Evolutionary conservation across 2,888 invertebrate species (phyloP).

Genomic region (Therioaphis trifolii): DNA sequence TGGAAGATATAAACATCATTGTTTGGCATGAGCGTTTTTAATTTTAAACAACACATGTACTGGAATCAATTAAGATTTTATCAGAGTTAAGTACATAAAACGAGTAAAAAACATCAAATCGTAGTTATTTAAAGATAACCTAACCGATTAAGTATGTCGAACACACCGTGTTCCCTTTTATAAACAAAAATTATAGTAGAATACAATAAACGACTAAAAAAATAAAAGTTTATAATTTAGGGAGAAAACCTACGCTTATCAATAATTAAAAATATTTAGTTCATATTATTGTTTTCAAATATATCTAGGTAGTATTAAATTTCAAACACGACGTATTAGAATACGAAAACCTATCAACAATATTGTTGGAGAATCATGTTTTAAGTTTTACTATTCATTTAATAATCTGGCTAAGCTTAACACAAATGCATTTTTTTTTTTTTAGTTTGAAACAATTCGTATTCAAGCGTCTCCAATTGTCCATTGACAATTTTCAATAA

Average conservation of each 20-base stretch:
- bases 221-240: too few relatives aligned
- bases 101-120: not conserved
- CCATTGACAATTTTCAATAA: not conserved
- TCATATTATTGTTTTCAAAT: too few relatives aligned
- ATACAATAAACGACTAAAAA: too few relatives aligned
- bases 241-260: too few relatives aligned
- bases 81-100: too few relatives aligned
- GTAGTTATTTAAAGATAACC: not conserved
- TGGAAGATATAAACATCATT: not conserved
- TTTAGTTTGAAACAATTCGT: too few relatives aligned
- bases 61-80: conserved; percentile 2
- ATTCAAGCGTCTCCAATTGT: not conserved
- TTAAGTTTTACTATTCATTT: too few relatives aligned
- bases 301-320: not conserved
- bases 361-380: not conserved
- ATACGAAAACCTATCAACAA: not conserved
- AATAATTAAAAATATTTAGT: not conserved
- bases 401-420: too few relatives aligned
- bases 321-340: not conserved
- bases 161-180: too few relatives aligned
- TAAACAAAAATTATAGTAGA: too few relatives aligned
- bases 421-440: too few relatives aligned
- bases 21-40: conserved; percentile 8
- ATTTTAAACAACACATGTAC: not conserved
- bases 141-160: too few relatives aligned